Evolutionary conservation across 1,140 invertebrate genomes (phyloP), one percentile per base, ranked within the genome.

Genomic region (Drosophila kanapiae): DNA sequence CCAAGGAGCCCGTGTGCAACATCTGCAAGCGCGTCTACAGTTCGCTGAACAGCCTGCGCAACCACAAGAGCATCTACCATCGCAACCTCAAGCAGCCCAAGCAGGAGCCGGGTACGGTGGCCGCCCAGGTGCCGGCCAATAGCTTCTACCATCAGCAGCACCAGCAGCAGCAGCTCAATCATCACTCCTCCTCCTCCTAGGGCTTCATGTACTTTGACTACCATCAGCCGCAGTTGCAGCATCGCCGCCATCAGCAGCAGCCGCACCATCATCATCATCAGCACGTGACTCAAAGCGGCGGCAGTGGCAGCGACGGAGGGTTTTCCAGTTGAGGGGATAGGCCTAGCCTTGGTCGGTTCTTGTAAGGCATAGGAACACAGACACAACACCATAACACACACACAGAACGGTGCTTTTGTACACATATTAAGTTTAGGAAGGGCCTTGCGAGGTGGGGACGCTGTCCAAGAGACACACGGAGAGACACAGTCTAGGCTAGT

Each of bases 21-120:
- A 97, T 97, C 93, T 97, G 96, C 94, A 96, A 96, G 93, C 95
- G 96, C 88, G 96, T 97, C 80, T 97, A 97, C 94, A 97, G 96
- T 94, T 97, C 96, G 92, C 95, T 97, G 87, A 97, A 97, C 94
- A 97, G 96, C 92, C 95, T 97, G 75, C 94, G 97, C 87, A 97
- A 97, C 94, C 97, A 97, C 95, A 97, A 97, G 95, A 97, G 96
- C 93, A 97, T 97, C 94, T 97, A 97, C 93, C 97, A 97, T 94
- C 95, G 96, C 91, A 94, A 94, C 85, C 93, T 94, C 42, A 96
- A 96, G 92, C 94, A 94, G 92, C 94, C 94, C 14, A 93, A 93
- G 45, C 91, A 92, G 58, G 92, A 93, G 64, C 74, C 80, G 7
- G 72, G 79, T 10, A 16, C 59, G 0, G 54, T 62, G 38, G 63